These are phyloP conservation scores for Trogon melanurus DNA, from an alignment of 2,113 vertebrate genomes.

Conservation along the genomic window DNA sequence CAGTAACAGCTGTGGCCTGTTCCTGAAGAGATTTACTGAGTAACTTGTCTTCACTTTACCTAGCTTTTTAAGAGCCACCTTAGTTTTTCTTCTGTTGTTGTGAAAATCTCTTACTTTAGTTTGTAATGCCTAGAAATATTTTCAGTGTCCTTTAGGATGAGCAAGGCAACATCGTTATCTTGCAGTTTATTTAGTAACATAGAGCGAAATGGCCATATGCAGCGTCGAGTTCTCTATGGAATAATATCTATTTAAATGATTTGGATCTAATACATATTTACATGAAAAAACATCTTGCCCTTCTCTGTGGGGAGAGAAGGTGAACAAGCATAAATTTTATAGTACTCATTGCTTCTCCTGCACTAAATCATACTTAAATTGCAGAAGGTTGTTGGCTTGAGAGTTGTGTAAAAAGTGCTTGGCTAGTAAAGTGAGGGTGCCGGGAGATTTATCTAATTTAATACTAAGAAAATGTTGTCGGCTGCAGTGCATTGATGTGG, in stretches of 20 bases:
- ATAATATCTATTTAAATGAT: conserved; percentile 62
- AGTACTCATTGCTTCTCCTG: conserved; percentile 53
- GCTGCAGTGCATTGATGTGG: not conserved
- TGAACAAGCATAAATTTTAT: conserved; percentile 67
- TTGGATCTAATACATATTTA: conserved; percentile 65
- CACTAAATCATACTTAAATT: conserved; percentile 67
- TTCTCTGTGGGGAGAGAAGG: conserved; percentile 59
- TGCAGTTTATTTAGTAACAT: conserved; percentile 60
- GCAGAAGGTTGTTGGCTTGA: conserved; percentile 59
- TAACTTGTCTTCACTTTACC: not conserved
- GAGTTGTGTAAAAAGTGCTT: conserved; percentile 61
- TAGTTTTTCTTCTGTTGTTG: not conserved
- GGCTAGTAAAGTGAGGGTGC: conserved; percentile 45
- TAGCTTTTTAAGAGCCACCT: not conserved
- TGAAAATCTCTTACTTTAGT: not conserved
- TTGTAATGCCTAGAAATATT: conserved; percentile 21
- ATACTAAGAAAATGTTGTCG: conserved; percentile 29
- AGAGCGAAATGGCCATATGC: conserved; percentile 47
- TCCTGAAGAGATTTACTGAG: not conserved
- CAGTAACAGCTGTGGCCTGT: not conserved
- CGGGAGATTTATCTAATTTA: conserved; percentile 35
- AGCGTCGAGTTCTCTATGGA: conserved; percentile 58
- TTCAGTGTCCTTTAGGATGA: conserved; percentile 38
- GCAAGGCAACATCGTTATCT: conserved; percentile 9
- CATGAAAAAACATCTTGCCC: conserved; percentile 54